Evolutionary conservation across 2,888 invertebrate genomes (phyloP).

Genomic region (Drosophila dives): DNA sequence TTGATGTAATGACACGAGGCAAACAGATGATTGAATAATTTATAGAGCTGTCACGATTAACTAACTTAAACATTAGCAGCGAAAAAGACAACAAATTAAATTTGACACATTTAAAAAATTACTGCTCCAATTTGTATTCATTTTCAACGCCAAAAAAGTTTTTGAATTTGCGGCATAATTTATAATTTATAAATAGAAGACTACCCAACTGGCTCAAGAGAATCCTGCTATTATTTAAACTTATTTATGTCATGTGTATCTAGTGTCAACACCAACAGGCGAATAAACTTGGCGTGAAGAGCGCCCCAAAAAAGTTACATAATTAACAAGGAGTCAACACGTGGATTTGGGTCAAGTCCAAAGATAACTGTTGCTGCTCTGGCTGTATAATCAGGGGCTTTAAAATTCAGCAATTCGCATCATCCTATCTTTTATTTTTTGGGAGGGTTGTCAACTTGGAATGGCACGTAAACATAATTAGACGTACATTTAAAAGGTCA

Average conservation of each 20-base stretch:
- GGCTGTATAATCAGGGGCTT: constrained; percentile 37
- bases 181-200: constrained; percentile 26
- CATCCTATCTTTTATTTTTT: constrained; percentile 19
- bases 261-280: constrained; percentile 32
- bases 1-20: constrained; percentile 5
- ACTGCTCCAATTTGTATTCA: constrained; percentile 25
- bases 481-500: constrained; percentile 79
- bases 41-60: constrained; percentile 23
- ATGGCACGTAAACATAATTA: constrained; percentile 76
- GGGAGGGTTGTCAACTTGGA: constrained; percentile 48
- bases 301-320: constrained; percentile 63
- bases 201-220: background rate
- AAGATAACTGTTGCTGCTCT: constrained; percentile 1
- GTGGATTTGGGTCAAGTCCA: constrained; percentile 61
- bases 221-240: constrained; percentile 17
- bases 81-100: background rate
- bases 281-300: constrained; percentile 46
- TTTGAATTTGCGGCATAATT: constrained; percentile 14
- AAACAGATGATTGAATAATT: constrained; percentile 31
- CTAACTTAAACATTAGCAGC: background rate
- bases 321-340: constrained; percentile 70
- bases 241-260: constrained; percentile 41
- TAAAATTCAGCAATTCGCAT: constrained; percentile 64
- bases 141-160: constrained; percentile 29
- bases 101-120: constrained; percentile 12